Percentiles rank a stretch among this genome's conserved stretches.
phyloP scores from a whole-genome alignment of 2,888 invertebrate species.

The Stramonita haemastoma region DNA sequence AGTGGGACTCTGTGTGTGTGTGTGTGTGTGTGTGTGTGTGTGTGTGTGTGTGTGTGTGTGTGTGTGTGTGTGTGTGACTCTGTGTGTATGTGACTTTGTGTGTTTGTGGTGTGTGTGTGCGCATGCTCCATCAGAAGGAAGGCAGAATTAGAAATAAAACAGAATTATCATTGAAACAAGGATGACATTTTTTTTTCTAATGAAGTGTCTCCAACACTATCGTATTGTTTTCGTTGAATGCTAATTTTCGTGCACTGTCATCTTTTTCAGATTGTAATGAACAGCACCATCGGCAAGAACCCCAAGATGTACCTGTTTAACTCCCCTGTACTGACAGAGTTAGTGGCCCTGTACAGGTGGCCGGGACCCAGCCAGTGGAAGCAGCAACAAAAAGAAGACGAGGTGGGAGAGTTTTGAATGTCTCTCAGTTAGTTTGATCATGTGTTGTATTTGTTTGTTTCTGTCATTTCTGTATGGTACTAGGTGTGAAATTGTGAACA shows the following conservation, averaged over 20 bases:
- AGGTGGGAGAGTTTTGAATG: background rate
- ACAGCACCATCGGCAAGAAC: constrained; percentile 67
- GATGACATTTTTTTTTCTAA: background rate
- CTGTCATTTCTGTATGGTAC: background rate
- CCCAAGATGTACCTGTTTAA: constrained; percentile 69
- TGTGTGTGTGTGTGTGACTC: no score
- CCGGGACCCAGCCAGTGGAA: constrained; percentile 63
- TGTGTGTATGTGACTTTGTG: no score
- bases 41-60: no score
- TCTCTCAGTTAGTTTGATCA: background rate
- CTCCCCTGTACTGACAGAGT: constrained; percentile 59
- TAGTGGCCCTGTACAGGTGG: constrained; percentile 69
- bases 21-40: no score
- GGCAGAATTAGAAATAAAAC: no score
- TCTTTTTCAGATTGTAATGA: constrained; percentile 68
- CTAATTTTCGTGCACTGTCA: background rate
- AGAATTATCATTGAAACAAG: no score
- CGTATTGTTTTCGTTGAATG: background rate
- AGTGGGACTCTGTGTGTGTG: no score
- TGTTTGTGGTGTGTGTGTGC: no score
- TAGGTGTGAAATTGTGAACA: background rate
- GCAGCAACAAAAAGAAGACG: constrained; percentile 2
- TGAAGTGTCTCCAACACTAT: background rate
- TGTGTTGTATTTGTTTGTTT: background rate
- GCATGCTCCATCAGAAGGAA: no score